Base-by-base conservation (phyloP, 1,140 invertebrate genomes). In the Ptiloglossa arizonensis region DNA sequence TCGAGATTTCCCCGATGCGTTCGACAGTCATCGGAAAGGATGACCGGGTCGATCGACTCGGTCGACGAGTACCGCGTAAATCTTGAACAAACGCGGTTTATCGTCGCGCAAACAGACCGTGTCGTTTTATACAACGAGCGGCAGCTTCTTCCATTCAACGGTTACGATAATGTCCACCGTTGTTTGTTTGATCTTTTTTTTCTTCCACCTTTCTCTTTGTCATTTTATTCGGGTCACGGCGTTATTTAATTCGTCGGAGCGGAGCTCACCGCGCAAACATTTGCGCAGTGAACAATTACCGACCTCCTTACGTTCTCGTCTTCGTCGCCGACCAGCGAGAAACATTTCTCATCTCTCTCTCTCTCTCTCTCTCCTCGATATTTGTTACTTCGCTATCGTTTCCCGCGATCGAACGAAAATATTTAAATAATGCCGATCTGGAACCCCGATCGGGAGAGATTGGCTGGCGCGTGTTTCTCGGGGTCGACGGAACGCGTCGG, bases 221-320 rank as follows among this genome's bases (percentile, higher is more conserved):
- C 17, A n/a, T 64, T 69, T 57, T 11, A 68, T 59, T 41, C 19
- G 22, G 35, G 50, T 46, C 50, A 35, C 24, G n/a, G 8, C 22
- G 50, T 68, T 67, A 67, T 68, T 67, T 68, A 57, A 56, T 68
- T 67, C 22, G 27, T 67, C 35, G 56, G 56, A 22, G 0, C 44
- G 63, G 6, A 57, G 32, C 32, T 38, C 19, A 57, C 27, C 4
- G n/a, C 0, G 24, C 29, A 68, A 75, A 75, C 17, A 74, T 74
- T 74, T 67, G n/a, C 32, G 13, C 48, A 41, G 11, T 11, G 24
- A 46, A 66, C 72, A 57, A 68, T 75, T 27, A 44, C 3, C n/a
- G 17, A 46, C 17, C 62, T 27, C 32, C 11, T 67, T 66, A 56
- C 27, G 50, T 15, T 35, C n/a, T 46, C 9, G 5, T 22, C 54